Conservation (phyloP, 2,113 vertebrate genomes). For the Stegostoma tigrinum region DNA sequence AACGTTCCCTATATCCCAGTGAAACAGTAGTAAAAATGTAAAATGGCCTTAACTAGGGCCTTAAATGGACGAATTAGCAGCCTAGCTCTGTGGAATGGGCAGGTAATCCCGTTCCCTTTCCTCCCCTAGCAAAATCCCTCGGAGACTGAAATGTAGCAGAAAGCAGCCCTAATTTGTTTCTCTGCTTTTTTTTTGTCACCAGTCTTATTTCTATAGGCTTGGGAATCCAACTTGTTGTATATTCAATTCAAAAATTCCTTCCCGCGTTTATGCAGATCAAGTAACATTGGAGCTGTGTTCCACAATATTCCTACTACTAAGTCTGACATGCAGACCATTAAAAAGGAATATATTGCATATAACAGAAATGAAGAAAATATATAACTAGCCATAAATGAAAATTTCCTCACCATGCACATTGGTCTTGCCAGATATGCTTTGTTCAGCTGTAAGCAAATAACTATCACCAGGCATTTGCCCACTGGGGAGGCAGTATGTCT, state of each 20-base stretch:
- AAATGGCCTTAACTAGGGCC: not conserved
- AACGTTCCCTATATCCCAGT: not conserved
- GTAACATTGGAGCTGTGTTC: not conserved
- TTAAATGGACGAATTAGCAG: not conserved
- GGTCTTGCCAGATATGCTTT: not conserved
- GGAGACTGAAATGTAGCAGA: not conserved
- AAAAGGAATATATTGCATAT: not conserved
- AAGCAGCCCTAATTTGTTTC: not conserved
- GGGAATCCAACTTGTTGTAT: not conserved
- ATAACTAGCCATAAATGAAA: not conserved
- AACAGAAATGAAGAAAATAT: not conserved
- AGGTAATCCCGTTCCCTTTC: not conserved
- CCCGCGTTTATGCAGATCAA: not conserved
- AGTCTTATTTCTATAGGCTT: no score
- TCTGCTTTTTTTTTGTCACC: not conserved
- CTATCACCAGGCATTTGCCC: not conserved
- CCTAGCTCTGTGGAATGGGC: not conserved
- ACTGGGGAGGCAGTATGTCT: not conserved
- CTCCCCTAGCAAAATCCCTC: not conserved
- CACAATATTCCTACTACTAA: not conserved
- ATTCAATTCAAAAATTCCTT: not conserved
- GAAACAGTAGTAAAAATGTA: not conserved
- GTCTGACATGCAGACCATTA: not conserved
- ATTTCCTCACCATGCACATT: not conserved
- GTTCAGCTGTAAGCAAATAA: not conserved